Evolutionary conservation across 2,113 vertebrate genomes (phyloP).

Genomic region (Tiliqua scincoides): DNA sequence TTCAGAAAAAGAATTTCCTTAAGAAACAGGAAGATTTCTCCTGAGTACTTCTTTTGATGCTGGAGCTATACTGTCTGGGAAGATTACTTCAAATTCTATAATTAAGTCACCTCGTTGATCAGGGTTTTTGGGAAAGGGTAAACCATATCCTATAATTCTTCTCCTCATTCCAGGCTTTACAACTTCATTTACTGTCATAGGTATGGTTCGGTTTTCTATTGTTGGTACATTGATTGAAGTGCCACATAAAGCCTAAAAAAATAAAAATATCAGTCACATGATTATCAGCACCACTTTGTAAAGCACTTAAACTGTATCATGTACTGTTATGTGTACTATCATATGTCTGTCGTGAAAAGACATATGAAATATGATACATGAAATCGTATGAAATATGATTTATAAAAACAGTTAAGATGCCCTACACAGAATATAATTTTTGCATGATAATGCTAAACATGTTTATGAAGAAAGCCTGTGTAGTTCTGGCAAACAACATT

Average conservation of each 20-base stretch:
- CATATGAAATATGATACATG: too few species aligned
- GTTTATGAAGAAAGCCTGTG: too few species aligned
- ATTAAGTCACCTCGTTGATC: constrained; percentile 95
- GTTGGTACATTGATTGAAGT: constrained; percentile 96
- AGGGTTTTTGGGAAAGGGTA: constrained; percentile 94
- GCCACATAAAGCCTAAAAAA: constrained; percentile 91
- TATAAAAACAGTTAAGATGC: background rate
- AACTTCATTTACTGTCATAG: constrained; percentile 95
- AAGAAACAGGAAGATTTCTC: constrained; percentile 94
- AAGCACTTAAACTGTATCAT: background rate
- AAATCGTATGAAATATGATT: background rate
- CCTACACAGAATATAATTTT: background rate
- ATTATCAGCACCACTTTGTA: background rate
- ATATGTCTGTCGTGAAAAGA: too few species aligned
- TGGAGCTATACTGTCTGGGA: constrained; percentile 90
- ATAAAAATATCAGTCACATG: constrained; percentile 30
- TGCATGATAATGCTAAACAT: too few species aligned
- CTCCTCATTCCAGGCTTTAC: constrained; percentile 96
- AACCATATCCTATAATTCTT: constrained; percentile 92
- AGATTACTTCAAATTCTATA: constrained; percentile 96
- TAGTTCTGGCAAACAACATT: too few species aligned
- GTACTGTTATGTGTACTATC: too few species aligned
- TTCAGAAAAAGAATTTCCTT: constrained; percentile 65
- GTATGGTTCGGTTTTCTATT: constrained; percentile 93
- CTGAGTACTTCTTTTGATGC: constrained; percentile 96